Evolutionary conservation across 2,888 invertebrate genomes (phyloP), one percentile per base, ranked within the genome.

Genomic region (Clistopyga incitator): DNA sequence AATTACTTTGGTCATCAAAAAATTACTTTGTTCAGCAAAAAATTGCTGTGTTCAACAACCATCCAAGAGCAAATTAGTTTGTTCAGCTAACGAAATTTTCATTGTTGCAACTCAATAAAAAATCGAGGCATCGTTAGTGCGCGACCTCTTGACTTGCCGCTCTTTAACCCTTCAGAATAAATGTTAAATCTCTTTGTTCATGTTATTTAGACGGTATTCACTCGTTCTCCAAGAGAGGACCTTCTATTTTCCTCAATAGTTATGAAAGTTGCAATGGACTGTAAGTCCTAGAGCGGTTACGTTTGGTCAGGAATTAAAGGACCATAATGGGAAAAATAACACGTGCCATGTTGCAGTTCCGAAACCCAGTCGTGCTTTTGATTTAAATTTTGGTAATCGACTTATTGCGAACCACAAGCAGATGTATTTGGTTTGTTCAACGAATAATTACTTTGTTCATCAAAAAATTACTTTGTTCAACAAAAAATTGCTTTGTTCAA

Each of bases 71-170:
- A 38, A 8, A 38, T 6, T 38, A 38, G 34, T 38, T 3, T 38
- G 6, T 38, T 38, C 6, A 38, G n/a, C n/a, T n/a, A n/a, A n/a
- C n/a, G n/a, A 83, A 79, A 79, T 79, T 64, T 79, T 68, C 59
- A 83, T 83, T 76, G 72, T 72, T 67, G 20, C 67, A 42, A 56
- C 72, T 72, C 71, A 72, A 80, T 72, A 80, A 77, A 77, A 76
- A 71, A 56, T 75, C 42, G 29, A 72, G n/a, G 47, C 42, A 23
- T 80, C 83, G 83, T 83, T 83, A 80, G 79, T 50, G 75, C n/a
- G n/a, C 34, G 64, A 64, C 20, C 59, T 20, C 45, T 25, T 59
- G 25, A 70, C 54, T 54, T 50, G 29, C 29, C 13, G 25, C 76
- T 29, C 11, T n/a, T 59, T 59, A 25, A 25, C 2, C 56, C 59